Evolutionary conservation across 2,888 invertebrate species (phyloP).

Genomic region (Conus canariensis): DNA sequence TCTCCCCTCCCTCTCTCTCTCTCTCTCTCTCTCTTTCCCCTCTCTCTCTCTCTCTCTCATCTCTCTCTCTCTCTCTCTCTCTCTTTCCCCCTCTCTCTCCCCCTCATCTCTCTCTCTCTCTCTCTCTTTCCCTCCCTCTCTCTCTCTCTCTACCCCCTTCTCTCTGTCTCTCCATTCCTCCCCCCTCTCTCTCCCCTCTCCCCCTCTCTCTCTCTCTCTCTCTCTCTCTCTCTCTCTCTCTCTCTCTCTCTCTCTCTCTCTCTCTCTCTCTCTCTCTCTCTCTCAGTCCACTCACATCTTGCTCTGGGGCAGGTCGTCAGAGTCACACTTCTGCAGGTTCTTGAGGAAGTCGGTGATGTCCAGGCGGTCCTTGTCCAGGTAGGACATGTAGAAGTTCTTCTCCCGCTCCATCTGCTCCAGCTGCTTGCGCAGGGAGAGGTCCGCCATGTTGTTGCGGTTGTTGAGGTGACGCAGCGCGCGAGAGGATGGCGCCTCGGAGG

Average conservation of each 20-base stretch:
- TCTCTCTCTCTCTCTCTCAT: neutral
- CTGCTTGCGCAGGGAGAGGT: slow-evolving; percentile 56
- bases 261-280: neutral
- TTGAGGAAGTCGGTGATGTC: slow-evolving; percentile 64
- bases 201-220: no score
- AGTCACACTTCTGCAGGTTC: slow-evolving; percentile 60
- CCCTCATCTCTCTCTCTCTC: no score
- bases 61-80: neutral
- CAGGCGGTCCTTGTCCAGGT: slow-evolving; percentile 59
- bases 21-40: neutral
- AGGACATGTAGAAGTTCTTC: slow-evolving; percentile 55
- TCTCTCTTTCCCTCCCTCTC: no score
- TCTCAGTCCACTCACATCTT: slow-evolving; percentile 46
- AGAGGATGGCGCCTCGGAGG: slow-evolving; percentile 54
- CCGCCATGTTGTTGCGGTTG: slow-evolving; percentile 67
- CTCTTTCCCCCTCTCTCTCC: no score
- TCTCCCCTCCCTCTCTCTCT: no score
- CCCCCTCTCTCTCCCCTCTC: no score
- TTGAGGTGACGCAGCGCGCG: slow-evolving; percentile 60
- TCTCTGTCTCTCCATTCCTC: no score
- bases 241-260: neutral
- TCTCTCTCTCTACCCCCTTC: no score
- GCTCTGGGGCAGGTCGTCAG: slow-evolving; percentile 75
- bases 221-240: no score
- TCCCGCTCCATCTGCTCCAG: slow-evolving; percentile 59